A percentile compares a stretch with the other conserved stretches of the same genome.
Evolutionary conservation across 2,113 vertebrate species (phyloP).

Genomic region (Ammodramus savannarum): DNA sequence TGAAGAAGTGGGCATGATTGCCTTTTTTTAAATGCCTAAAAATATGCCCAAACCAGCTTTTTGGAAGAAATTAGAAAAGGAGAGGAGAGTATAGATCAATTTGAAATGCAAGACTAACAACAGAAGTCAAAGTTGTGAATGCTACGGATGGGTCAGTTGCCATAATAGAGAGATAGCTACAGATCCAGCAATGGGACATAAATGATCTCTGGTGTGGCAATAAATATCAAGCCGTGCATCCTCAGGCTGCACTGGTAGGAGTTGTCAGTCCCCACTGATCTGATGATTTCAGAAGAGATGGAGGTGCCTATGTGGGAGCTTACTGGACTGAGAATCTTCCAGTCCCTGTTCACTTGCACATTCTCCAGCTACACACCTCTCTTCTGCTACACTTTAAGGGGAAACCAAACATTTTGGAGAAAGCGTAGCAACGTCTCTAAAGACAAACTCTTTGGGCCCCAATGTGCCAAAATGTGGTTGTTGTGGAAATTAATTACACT

Average conservation of each 20-base stretch:
- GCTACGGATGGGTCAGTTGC: background rate
- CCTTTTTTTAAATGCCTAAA: background rate
- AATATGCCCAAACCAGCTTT: background rate
- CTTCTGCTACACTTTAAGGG: background rate
- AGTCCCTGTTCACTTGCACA: background rate
- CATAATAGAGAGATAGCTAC: background rate
- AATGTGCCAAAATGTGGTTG: background rate
- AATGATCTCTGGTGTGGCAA: background rate
- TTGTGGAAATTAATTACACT: background rate
- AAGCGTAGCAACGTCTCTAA: background rate
- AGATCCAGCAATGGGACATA: background rate
- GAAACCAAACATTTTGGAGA: background rate
- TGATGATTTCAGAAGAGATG: background rate
- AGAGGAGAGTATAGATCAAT: background rate
- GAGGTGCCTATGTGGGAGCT: too few relatives aligned
- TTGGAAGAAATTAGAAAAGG: background rate
- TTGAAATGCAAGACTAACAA: background rate
- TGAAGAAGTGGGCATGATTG: rapidly evolving
- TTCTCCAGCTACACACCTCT: background rate
- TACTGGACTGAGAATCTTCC: background rate
- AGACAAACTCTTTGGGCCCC: background rate
- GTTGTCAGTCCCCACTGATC: background rate
- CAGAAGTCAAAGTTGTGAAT: background rate
- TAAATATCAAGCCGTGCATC: background rate
- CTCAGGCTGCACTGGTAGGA: background rate